These are phyloP conservation scores for Gymnoscelis rufifasciata DNA, from an alignment of 2,888 invertebrate genomes.

Conservation along the genomic window DNA sequence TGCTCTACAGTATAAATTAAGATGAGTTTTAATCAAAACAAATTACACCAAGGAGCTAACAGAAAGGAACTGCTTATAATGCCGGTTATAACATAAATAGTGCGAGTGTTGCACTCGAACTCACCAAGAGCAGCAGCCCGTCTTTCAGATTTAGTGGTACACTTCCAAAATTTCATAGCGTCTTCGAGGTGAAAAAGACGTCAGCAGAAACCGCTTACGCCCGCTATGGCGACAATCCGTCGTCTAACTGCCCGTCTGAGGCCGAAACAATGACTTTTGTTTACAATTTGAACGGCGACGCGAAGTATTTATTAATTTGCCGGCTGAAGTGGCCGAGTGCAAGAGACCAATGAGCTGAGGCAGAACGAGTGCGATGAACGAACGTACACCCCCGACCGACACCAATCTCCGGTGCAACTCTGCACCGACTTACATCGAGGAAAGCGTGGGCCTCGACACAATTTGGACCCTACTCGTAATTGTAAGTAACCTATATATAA, in stretches of 20 bases:
- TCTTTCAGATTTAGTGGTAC: constrained; percentile 53
- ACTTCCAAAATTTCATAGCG: constrained; percentile 74
- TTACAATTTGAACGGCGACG: constrained; percentile 65
- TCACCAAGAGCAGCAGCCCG: constrained; percentile 51
- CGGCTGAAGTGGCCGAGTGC: constrained; percentile 53
- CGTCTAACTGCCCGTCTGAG: constrained; percentile 64
- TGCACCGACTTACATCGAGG: constrained; percentile 45
- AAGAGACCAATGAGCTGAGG: constrained; percentile 56
- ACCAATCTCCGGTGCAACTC: constrained; percentile 49
- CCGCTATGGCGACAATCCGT: constrained; percentile 60
- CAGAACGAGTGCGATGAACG: constrained; percentile 57
- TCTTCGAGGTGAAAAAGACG: constrained; percentile 37
- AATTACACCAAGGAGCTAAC: background rate
- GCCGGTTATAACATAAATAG: too few species aligned
- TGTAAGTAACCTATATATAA: constrained; percentile 22
- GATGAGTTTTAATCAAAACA: background rate
- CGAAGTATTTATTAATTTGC: constrained; percentile 67
- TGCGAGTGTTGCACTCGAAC: constrained; percentile 26
- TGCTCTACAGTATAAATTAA: too few species aligned
- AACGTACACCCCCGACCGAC: constrained; percentile 47
- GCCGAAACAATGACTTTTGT: constrained; percentile 77
- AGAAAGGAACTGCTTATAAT: too few species aligned
- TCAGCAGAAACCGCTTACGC: constrained; percentile 52
- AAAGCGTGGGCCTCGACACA: constrained; percentile 64
- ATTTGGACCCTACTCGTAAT: constrained; percentile 27